These are phyloP conservation scores for Noctuana brunneofusca DNA, from an alignment of 2,888 invertebrate species.

Conservation along the genomic window DNA sequence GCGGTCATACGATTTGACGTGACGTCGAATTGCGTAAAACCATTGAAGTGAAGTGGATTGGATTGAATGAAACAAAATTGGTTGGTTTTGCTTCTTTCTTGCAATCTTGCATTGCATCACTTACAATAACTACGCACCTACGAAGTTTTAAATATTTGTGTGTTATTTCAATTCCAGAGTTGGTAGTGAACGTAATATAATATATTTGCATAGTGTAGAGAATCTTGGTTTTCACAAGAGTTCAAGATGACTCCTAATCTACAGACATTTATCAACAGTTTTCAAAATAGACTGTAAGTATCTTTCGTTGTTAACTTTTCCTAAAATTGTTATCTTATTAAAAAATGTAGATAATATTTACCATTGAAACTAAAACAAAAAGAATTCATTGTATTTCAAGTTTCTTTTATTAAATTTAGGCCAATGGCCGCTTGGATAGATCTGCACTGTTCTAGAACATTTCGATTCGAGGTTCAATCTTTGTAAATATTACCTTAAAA, in stretches of 20 bases:
- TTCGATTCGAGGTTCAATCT: neutral
- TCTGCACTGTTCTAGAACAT: conserved; percentile 26
- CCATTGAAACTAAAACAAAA: neutral
- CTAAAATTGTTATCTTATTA: neutral
- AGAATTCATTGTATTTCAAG: neutral
- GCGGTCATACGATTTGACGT: conserved; percentile 6
- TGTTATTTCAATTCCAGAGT: neutral
- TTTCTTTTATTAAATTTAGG: conserved; percentile 9
- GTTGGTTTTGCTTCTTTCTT: neutral
- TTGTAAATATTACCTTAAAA: conserved; percentile 11
- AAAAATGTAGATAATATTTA: no score
- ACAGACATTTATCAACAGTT: conserved; percentile 86
- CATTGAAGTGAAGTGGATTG: no score
- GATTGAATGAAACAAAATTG: neutral
- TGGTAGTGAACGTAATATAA: neutral
- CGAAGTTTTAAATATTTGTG: neutral
- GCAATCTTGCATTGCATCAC: no score
- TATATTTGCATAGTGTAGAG: neutral
- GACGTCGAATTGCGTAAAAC: no score
- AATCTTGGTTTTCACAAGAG: neutral
- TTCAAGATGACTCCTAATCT: conserved; percentile 83
- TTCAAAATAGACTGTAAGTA: conserved; percentile 88
- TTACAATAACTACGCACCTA: conserved; percentile 1
- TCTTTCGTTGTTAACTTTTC: neutral
- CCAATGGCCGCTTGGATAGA: conserved; percentile 28